A percentile compares a stretch with the other conserved stretches of the same genome.
Evolutionary conservation across 2,113 vertebrate species (phyloP).

Genomic region (Sardina pilchardus): DNA sequence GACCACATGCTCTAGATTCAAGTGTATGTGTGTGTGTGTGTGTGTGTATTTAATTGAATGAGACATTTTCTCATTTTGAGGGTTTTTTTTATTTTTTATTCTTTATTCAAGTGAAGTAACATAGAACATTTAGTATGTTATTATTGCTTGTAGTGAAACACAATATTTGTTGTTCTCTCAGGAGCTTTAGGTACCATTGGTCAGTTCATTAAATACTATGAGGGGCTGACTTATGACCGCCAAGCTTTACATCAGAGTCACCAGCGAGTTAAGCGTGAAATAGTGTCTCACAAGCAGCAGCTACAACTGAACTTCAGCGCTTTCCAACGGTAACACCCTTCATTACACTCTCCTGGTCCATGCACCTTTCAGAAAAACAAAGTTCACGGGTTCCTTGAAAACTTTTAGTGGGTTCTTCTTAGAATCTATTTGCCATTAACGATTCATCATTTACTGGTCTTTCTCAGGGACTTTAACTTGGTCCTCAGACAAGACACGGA

Average conservation of each 20-base stretch:
- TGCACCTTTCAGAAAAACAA: neutral
- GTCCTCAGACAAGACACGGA: conserved; percentile 61
- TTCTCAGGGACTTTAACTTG: conserved; percentile 67
- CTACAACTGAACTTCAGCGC: conserved; percentile 69
- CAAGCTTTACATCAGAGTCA: conserved; percentile 61
- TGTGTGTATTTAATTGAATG: neutral
- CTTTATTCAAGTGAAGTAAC: neutral
- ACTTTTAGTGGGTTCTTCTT: neutral
- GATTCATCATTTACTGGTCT: neutral
- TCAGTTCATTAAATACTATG: conserved; percentile 63
- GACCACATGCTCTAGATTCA: neutral
- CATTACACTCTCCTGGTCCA: neutral
- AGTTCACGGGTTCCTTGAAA: neutral
- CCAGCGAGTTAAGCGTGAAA: conserved; percentile 52
- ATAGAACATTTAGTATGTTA: neutral
- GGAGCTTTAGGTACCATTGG: conserved; percentile 53
- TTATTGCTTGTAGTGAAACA: neutral
- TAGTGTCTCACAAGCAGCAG: conserved; percentile 22
- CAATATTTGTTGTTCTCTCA: conserved; percentile 35
- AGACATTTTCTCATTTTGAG: neutral
- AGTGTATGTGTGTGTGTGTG: too few relatives aligned
- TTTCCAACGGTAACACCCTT: conserved; percentile 61
- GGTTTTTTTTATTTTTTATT: neutral
- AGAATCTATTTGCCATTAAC: neutral
- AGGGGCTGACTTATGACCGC: conserved; percentile 62